phyloP scores from a whole-genome alignment of 2,113 vertebrate genomes.

The Cercopithecus mona region DNA sequence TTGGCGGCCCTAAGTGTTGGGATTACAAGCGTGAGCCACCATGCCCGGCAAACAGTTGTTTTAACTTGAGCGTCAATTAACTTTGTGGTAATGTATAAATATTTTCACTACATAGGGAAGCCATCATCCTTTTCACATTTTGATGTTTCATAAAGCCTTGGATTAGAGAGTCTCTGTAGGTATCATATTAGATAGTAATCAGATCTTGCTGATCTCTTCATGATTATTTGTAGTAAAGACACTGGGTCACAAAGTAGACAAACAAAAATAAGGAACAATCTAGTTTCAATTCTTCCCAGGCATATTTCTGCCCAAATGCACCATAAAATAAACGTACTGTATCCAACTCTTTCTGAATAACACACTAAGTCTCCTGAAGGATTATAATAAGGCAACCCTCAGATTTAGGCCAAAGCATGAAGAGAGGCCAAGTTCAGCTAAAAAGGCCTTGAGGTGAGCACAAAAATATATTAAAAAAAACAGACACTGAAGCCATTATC shows the following conservation, averaged over 20 bases:
- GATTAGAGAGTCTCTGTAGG: neutral
- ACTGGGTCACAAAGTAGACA: neutral
- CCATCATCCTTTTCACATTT: neutral
- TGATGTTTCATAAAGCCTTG: neutral
- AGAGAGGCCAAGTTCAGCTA: neutral
- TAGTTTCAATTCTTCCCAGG: neutral
- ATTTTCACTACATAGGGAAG: neutral
- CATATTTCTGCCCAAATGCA: neutral
- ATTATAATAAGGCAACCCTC: neutral
- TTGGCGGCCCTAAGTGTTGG: too few relatives aligned
- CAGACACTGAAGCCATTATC: neutral
- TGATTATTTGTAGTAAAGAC: neutral
- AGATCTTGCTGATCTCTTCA: neutral
- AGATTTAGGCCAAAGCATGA: neutral
- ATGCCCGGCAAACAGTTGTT: neutral
- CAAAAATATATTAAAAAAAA: neutral
- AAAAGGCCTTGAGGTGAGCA: neutral
- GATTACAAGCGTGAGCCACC: too few relatives aligned
- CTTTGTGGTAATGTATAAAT: neutral
- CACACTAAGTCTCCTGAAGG: neutral
- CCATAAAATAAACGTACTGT: neutral
- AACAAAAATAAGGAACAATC: neutral
- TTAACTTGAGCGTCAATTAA: neutral
- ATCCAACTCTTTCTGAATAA: neutral
- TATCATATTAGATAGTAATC: neutral